Evolutionary conservation across 2,888 invertebrate species (phyloP), one percentile per base, ranked within the genome.

Genomic region (Eupeodes latifasciatus): DNA sequence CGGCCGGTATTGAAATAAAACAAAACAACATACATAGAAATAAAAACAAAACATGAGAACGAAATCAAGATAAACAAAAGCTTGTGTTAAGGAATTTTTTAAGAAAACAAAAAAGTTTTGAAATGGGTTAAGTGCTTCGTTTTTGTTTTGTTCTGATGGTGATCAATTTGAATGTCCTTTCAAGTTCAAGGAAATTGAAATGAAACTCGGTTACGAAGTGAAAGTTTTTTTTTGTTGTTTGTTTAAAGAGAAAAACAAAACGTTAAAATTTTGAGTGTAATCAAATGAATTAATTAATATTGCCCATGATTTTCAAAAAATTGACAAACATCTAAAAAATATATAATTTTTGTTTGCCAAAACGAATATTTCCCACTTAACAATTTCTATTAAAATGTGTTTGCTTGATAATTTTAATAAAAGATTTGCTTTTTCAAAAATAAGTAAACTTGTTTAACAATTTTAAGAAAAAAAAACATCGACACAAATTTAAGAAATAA

Each of bases 41-140:
- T 16, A 11, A 61, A 47, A 59, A 59, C 40, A 40, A 40, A 36
- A 36, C 34, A 49, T 14, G 5, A 14, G 1, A 16, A 47, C 47
- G 44, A 10, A 36, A 11, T 51, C 64, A 75, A 57, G 5, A 44
- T 72, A 79, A 80, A 84, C 74, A 74, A 61, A 47, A 62, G 19
- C 40, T 40, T 5, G 36, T 81, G 57, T 11, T 55, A n/a, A n/a
- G 57, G 69, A 69, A 62, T 67, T 67, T 19, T 66, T 36, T 36
- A 12, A 19, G 16, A 19, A 64, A n/a, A 49, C 34, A 62, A 55
- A n/a, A 40, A 77, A 75, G 55, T 40, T 27, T 34, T 19, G 44
- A 71, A 71, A 40, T 71, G 71, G 55, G 71, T 71, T 71, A 71
- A 71, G 55, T 55, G 66, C 6, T 44, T 47, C 19, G 6, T 53